phyloP scores from a whole-genome alignment of 2,888 invertebrate species.

The Pollenia labialis region DNA sequence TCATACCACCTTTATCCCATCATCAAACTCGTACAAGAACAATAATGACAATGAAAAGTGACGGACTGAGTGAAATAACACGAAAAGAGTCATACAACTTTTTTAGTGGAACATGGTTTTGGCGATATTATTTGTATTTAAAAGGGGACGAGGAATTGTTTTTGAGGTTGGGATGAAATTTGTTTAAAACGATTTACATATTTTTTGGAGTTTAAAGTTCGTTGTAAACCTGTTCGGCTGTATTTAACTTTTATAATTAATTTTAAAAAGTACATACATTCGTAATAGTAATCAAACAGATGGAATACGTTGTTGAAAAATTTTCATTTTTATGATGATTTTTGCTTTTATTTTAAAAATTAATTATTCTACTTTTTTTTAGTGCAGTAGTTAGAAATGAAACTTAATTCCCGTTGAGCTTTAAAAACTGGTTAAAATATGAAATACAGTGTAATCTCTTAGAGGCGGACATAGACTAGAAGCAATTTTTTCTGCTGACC shows the following conservation, averaged over 20 bases:
- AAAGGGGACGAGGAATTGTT: background rate
- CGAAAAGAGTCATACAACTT: constrained; percentile 20
- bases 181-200: background rate
- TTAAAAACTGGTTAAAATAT: too few species aligned
- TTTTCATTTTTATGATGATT: constrained; percentile 32
- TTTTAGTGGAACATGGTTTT: constrained; percentile 10
- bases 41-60: constrained; percentile 66
- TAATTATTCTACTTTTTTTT: background rate
- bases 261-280: too few species aligned
- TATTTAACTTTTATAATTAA: too few species aligned
- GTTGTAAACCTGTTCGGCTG: too few species aligned
- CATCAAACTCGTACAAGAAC: background rate
- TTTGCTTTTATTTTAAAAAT: background rate
- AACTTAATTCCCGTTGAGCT: too few species aligned
- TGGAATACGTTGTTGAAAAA: constrained; percentile 4
- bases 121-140: background rate
- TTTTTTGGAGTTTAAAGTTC: too few species aligned
- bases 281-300: background rate
- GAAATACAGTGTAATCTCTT: too few species aligned
- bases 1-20: constrained; percentile 1
- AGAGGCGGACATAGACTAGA: too few species aligned
- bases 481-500: too few species aligned
- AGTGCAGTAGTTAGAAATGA: background rate
- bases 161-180: background rate
- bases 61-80: constrained; percentile 55